Conservation (phyloP, 2,113 vertebrate species). For the Scomber colias region DNA sequence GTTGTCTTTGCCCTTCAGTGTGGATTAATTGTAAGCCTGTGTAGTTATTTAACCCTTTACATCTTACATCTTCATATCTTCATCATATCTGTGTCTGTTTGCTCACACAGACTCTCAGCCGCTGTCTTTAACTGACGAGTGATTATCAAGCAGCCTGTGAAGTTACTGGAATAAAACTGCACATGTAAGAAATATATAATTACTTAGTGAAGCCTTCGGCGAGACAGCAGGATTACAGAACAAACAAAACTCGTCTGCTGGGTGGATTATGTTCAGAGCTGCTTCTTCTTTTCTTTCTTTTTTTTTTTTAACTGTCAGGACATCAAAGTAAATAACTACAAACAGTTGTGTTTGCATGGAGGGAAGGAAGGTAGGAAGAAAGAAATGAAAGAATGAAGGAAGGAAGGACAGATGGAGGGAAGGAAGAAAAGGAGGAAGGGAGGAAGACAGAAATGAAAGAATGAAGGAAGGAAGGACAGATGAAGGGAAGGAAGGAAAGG, state of each 20-base stretch:
- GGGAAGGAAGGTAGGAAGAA: too few relatives aligned
- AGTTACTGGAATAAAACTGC: neutral
- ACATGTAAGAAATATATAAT: conserved; percentile 31
- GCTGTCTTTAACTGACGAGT: neutral
- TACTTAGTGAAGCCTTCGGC: neutral
- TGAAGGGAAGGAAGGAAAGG: too few relatives aligned
- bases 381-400: too few relatives aligned
- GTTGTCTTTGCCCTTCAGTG: conserved; percentile 46
- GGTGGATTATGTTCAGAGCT: conserved; percentile 3
- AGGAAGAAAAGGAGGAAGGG: too few relatives aligned
- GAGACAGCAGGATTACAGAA: neutral
- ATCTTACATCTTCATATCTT: conserved; percentile 6
- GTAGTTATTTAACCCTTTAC: neutral
- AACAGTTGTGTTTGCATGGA: too few relatives aligned
- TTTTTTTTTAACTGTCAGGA: neutral
- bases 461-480: too few relatives aligned
- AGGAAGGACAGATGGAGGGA: too few relatives aligned
- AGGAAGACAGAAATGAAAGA: too few relatives aligned
- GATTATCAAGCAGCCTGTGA: neutral
- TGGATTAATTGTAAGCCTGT: conserved; percentile 35
- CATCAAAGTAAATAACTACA: neutral
- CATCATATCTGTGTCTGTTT: too few relatives aligned
- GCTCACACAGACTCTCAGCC: neutral
- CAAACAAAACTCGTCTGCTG: conserved; percentile 11
- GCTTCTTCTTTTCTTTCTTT: too few relatives aligned